Base-by-base conservation (phyloP, 2,888 invertebrate species). In the Halocaridina rubra region DNA sequence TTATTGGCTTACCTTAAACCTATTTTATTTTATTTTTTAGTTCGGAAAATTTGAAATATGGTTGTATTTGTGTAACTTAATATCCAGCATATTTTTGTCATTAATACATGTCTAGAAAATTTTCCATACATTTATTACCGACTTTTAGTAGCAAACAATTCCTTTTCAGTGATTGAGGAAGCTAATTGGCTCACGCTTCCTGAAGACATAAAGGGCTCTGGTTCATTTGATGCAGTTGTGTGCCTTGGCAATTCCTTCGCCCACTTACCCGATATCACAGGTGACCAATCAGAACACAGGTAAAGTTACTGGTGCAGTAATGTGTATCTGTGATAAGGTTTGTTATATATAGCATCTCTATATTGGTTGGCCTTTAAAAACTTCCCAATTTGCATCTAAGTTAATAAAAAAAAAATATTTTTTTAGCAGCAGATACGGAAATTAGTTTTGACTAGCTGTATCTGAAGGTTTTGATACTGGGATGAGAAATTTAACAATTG, bases 161-260 rank as follows among this genome's bases (percentile, higher is more conserved):
- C 13, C 33, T 33, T 88, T 89, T 19, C 90, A 97, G 97, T 95
- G 24, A 97, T 97, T 90, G 96, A 97, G 90, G 97, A 97, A 92
- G 97, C 96, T 0, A 97, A 96, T 90, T 97, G 97, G 97, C 91
- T 97, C 89, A 95, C 95, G 0, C 90, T 97, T 2, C 93, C 94
- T 3, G 93, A 94, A 46, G 96, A 97, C 90, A 93, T 97, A 33
- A 89, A 92, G 0, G 92, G 93, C 88, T 85, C 92, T 3, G 93
- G 92, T 13, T 93, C 94, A 79, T 97, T 96, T 90, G 97, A 97
- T 91, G 97, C 97, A 0, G 96, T 97, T 33, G 94, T 97, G 88
- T 97, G 97, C 90, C 92, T 97, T 77, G 97, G 97, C 71, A 97
- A 97, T 91, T 97, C 97, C 1, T 97, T 97, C 91, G 96, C 97